A percentile compares a stretch with the other conserved stretches of the same genome.
Evolutionary conservation across 2,797 vertebrate genomes (phyloP).

Genomic region (Gambelia wislizenii): DNA sequence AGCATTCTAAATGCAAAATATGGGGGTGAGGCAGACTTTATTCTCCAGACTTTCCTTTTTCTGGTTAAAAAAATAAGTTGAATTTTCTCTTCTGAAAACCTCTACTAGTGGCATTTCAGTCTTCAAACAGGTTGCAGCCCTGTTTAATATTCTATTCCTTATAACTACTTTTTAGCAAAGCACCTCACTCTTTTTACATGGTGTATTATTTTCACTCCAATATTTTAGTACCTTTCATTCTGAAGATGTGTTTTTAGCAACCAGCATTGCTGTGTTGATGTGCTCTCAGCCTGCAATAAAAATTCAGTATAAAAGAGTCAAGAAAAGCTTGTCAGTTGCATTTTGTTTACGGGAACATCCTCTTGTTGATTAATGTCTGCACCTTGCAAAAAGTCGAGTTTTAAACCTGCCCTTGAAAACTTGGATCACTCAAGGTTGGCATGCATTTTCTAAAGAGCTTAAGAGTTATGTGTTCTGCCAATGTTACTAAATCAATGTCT

Average conservation of each 20-base stretch:
- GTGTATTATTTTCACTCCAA: background rate
- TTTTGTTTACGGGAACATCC: slow-evolving; percentile 56
- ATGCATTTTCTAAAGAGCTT: slow-evolving; percentile 46
- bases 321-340: slow-evolving; percentile 38
- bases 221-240: background rate
- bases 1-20: too few species aligned
- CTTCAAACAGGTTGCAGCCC: too few species aligned
- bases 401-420: slow-evolving; percentile 65
- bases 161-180: slow-evolving; percentile 44
- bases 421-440: background rate
- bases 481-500: slow-evolving; percentile 38
- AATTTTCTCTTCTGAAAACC: too few species aligned
- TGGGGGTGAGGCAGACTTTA: too few species aligned
- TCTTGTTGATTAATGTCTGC: slow-evolving; percentile 64
- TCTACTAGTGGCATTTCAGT: too few species aligned
- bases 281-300: slow-evolving; percentile 10
- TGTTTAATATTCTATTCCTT: slow-evolving; percentile 23
- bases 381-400: slow-evolving; percentile 55
- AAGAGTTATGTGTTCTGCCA: slow-evolving; percentile 40
- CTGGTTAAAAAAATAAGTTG: too few species aligned
- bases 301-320: slow-evolving; percentile 34
- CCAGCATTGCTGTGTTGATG: slow-evolving; percentile 36
- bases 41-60: too few species aligned
- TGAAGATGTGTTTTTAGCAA: slow-evolving; percentile 45
- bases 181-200: slow-evolving; percentile 30